phyloP scores from a whole-genome alignment of 2,797 vertebrate species.

The Potorous gilbertii region DNA sequence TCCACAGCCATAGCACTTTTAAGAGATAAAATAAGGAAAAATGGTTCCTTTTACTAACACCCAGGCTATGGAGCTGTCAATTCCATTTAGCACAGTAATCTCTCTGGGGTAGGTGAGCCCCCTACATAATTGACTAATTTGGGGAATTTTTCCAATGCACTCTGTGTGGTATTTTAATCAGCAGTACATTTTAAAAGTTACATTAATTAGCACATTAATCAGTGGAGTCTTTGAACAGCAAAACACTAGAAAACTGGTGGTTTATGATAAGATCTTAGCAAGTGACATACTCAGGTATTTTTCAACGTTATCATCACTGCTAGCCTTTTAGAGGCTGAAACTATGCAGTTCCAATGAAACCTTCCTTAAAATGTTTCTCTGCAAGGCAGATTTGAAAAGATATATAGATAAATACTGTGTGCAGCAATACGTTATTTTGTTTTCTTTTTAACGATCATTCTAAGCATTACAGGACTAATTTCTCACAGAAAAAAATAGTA shows the following conservation, averaged over 20 bases:
- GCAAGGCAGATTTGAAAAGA: constrained; percentile 57
- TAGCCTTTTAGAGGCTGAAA: constrained; percentile 60
- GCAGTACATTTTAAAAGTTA: constrained; percentile 75
- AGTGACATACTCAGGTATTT: constrained; percentile 65
- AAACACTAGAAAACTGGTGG: constrained; percentile 72
- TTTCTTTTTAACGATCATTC: constrained; percentile 56
- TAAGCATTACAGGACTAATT: constrained; percentile 58
- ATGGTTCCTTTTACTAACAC: background rate
- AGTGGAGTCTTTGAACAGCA: constrained; percentile 75
- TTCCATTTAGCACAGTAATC: background rate
- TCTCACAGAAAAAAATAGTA: constrained; percentile 44
- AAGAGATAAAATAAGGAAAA: background rate
- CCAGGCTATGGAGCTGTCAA: background rate
- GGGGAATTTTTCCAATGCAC: constrained; percentile 59
- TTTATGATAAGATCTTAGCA: constrained; percentile 71
- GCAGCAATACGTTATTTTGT: constrained; percentile 58
- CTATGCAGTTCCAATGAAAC: constrained; percentile 67
- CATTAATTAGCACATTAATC: constrained; percentile 81
- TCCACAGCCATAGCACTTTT: background rate
- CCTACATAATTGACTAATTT: constrained; percentile 61
- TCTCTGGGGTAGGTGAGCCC: constrained; percentile 19
- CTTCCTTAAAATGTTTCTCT: constrained; percentile 70
- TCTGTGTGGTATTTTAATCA: constrained; percentile 76
- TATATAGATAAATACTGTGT: constrained; percentile 48
- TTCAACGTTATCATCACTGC: constrained; percentile 68